Conservation (phyloP, 1,140 invertebrate genomes). For the Drosophila nigrodunni region DNA sequence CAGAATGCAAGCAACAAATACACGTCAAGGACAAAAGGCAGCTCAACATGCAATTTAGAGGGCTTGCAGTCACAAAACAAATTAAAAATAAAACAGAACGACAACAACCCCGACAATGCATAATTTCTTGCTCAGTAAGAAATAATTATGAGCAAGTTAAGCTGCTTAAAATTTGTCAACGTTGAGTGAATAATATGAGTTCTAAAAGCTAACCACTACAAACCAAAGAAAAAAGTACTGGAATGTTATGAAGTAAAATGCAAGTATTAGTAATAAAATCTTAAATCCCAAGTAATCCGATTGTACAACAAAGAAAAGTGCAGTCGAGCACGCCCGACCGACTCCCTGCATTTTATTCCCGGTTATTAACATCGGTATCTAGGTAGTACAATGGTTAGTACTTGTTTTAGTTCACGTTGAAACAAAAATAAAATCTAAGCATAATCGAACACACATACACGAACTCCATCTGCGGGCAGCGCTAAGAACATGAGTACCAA, state of each 20-base stretch:
- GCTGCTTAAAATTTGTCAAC: slow-evolving; percentile 28
- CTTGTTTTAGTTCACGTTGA: too few species aligned
- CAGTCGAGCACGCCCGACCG: too few species aligned
- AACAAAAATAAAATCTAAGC: too few species aligned
- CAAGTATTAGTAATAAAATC: background rate
- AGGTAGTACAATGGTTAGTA: too few species aligned
- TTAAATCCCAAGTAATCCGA: background rate
- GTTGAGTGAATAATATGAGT: slow-evolving; percentile 3
- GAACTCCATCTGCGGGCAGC: too few species aligned
- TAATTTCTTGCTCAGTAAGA: slow-evolving; percentile 1
- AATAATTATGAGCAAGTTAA: slow-evolving; percentile 29
- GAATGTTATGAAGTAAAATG: background rate
- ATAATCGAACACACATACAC: too few species aligned
- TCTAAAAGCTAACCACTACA: background rate
- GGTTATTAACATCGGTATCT: too few species aligned
- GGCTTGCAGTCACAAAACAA: slow-evolving; percentile 1
- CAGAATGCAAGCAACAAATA: slow-evolving; percentile 33
- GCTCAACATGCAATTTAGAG: slow-evolving; percentile 21
- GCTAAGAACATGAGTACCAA: too few species aligned
- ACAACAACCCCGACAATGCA: slow-evolving; percentile 1
- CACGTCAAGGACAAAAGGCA: slow-evolving; percentile 27
- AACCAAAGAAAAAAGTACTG: background rate
- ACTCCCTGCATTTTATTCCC: too few species aligned
- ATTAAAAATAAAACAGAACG: background rate
- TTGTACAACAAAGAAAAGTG: too few species aligned